These are phyloP conservation scores for Pinna nobilis DNA, from an alignment of 1,140 invertebrate genomes.

Conservation along the genomic window DNA sequence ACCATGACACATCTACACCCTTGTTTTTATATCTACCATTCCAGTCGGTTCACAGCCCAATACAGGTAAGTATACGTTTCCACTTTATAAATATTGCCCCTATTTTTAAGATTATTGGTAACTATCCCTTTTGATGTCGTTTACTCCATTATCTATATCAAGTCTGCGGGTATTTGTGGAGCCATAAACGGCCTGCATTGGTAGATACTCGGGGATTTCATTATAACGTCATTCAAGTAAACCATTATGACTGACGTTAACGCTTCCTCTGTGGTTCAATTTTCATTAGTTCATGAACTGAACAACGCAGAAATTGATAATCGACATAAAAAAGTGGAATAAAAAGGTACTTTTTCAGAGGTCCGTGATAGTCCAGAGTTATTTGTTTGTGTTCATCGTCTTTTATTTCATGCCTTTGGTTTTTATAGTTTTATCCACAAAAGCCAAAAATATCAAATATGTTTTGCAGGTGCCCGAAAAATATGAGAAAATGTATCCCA, in stretches of 20 bases:
- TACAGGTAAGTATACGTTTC: slow-evolving; percentile 51
- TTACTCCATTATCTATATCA: no score
- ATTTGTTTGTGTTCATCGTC: no score
- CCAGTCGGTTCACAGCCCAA: slow-evolving; percentile 68
- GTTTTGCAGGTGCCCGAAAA: slow-evolving; percentile 32
- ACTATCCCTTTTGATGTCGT: no score
- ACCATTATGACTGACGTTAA: no score
- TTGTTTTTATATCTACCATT: slow-evolving; percentile 70
- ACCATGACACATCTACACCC: slow-evolving; percentile 51
- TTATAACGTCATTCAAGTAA: neutral
- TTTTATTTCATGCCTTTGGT: neutral
- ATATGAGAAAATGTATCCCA: slow-evolving; percentile 38
- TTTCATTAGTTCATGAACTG: no score
- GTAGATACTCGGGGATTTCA: neutral
- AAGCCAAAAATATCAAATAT: neutral
- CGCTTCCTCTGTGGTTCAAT: no score
- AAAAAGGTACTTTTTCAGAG: neutral
- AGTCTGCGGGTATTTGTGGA: no score
- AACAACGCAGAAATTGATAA: no score
- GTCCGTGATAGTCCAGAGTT: no score
- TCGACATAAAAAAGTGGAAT: neutral
- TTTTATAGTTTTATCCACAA: neutral
- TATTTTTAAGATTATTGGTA: no score
- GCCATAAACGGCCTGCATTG: neutral
- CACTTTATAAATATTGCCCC: no score